A percentile compares a stretch with the other conserved stretches of the same genome.
These are phyloP conservation scores for Fopius arisanus DNA, from an alignment of 1,140 invertebrate genomes.

Conservation along the genomic window DNA sequence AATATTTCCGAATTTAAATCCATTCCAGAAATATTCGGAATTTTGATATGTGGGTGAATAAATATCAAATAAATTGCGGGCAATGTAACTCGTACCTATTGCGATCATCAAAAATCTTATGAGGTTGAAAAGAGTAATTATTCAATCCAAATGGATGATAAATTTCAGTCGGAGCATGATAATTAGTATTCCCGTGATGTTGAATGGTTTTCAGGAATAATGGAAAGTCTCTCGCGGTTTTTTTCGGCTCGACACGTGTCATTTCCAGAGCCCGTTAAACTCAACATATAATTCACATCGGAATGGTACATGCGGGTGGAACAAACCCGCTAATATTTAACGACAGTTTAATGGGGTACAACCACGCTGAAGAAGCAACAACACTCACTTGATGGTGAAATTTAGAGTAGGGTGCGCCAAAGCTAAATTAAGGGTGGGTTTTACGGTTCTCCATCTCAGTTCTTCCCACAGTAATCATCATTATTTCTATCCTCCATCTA, in stretches of 20 bases:
- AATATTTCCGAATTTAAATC: too few relatives aligned
- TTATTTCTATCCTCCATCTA: neutral
- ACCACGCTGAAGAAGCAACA: conserved; percentile 27
- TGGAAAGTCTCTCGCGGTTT: neutral
- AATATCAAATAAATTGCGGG: too few relatives aligned
- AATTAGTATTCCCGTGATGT: too few relatives aligned
- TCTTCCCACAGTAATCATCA: neutral
- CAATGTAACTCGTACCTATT: too few relatives aligned
- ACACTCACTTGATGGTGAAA: neutral
- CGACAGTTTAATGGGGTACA: conserved; percentile 40
- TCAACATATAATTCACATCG: neutral
- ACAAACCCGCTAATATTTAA: conserved; percentile 40
- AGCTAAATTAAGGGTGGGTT: neutral
- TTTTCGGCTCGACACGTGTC: neutral
- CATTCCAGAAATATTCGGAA: too few relatives aligned
- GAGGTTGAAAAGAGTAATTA: too few relatives aligned
- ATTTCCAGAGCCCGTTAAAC: neutral
- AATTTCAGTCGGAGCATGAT: too few relatives aligned
- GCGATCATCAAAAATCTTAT: too few relatives aligned
- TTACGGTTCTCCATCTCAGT: neutral
- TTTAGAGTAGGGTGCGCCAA: neutral
- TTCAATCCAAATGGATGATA: too few relatives aligned
- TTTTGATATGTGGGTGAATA: too few relatives aligned
- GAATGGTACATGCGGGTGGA: neutral
- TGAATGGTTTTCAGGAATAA: neutral